These are phyloP conservation scores for Didymodactylos carnosus DNA, from an alignment of 2,888 invertebrate species.

Conservation along the genomic window DNA sequence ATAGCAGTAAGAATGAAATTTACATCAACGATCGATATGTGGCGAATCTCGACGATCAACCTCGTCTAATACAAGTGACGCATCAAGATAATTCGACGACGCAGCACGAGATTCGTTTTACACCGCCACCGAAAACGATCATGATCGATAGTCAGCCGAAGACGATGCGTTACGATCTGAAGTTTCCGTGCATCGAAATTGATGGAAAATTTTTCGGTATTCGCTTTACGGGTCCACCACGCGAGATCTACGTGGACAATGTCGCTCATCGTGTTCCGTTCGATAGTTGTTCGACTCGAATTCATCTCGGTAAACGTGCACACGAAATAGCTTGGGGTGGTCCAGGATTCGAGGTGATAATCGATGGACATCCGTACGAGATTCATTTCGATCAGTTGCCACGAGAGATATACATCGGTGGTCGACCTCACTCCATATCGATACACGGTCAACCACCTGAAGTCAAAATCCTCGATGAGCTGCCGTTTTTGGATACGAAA, in stretches of 20 bases:
- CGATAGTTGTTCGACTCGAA: constrained; percentile 21
- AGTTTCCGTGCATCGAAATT: constrained; percentile 15
- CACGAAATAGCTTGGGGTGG: constrained; percentile 30
- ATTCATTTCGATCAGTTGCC: constrained; percentile 76
- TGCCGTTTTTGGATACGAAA: no score
- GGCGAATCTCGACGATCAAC: not conserved
- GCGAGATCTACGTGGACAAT: constrained; percentile 71
- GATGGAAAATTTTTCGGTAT: constrained; percentile 42
- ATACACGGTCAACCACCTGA: constrained; percentile 68
- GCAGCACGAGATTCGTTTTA: constrained; percentile 53
- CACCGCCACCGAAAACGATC: constrained; percentile 72
- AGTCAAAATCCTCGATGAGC: constrained; percentile 51
- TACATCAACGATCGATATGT: not conserved
- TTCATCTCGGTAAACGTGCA: constrained; percentile 36
- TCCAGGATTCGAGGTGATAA: constrained; percentile 28
- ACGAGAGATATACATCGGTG: constrained; percentile 56
- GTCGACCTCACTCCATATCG: constrained; percentile 54
- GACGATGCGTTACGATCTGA: constrained; percentile 7
- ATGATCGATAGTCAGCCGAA: constrained; percentile 42
- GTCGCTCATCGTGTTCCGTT: constrained; percentile 40
- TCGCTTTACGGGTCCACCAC: constrained; percentile 69
- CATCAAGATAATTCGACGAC: constrained; percentile 41
- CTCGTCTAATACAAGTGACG: not conserved
- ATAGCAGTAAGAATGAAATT: no score
- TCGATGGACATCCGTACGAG: constrained; percentile 39